Evolutionary conservation across 2,888 invertebrate genomes (phyloP), one percentile per base, ranked within the genome.

Genomic region (Chaetoderma sp.): DNA sequence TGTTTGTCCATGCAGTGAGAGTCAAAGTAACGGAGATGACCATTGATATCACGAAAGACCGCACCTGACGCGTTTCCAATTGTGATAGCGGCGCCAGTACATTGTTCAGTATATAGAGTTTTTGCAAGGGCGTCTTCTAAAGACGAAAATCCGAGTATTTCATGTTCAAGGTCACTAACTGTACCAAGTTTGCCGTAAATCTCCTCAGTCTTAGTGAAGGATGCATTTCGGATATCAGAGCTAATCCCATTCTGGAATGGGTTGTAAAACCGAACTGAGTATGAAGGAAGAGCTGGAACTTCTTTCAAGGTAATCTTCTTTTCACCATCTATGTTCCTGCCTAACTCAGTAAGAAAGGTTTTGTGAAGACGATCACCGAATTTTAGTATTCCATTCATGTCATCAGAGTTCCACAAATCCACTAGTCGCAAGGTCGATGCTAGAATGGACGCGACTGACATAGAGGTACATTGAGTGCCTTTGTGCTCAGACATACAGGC

Each of bases 1-100:
- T n/a, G 18, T 52, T 52, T 52, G 32, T 52, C 32, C 18, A 32
- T 52, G 16, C 52, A 28, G 52, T 52, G 52, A 23, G 52, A 52
- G 28, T 52, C 52, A 52, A 52, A 52, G 52, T 52, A 52, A 18
- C 28, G 23, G 4, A 52, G 16, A 32, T 30, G 28, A 2, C 52
- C 52, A 10, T 25, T 13, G 32, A n/a, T 32, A 21, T 52, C 52
- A n/a, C 32, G 28, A 3, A 52, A n/a, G 2, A 52, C 52, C 28
- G 30, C 13, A 4, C 52, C 52, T 4, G 32, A 32, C 16, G 32
- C 52, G 32, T 52, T 23, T 30, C 52, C 52, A 2, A 52, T 33
- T n/a, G 52, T 52, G 2, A 52, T 52, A 4, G 32, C 27, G 2
- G n/a, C 32, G 28, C 52, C 52, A 33, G 28, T 23, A 30, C 16